Evolutionary conservation across 2,888 invertebrate genomes (phyloP).

Genomic region (Diachrysia chrysitis): DNA sequence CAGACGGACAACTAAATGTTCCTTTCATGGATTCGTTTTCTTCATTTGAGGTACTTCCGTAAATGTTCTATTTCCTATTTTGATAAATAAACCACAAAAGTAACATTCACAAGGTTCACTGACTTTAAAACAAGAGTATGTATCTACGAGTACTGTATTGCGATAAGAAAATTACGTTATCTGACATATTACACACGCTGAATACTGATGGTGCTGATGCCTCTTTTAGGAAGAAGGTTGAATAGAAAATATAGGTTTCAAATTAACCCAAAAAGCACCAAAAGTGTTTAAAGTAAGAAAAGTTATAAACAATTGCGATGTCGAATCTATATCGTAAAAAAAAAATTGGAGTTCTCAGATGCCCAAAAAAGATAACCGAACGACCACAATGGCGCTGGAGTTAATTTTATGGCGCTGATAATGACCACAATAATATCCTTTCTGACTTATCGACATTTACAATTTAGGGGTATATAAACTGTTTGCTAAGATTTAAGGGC

Average conservation of each 20-base stretch:
- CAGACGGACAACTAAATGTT: no score
- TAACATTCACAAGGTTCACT: not conserved
- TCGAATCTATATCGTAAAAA: not conserved
- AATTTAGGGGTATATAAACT: conserved; percentile 55
- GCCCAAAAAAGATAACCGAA: not conserved
- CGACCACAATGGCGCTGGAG: not conserved
- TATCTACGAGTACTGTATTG: not conserved
- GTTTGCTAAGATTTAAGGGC: not conserved
- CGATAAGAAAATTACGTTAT: no score
- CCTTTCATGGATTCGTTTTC: no score
- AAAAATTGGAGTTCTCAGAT: not conserved
- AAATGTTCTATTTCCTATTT: not conserved
- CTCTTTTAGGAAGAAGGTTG: no score
- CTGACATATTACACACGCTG: no score
- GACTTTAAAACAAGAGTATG: not conserved
- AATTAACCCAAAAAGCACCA: no score
- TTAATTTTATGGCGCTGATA: conserved; percentile 35
- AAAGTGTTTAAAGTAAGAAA: no score
- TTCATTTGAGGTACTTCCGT: no score
- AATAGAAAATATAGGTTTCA: no score
- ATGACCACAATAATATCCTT: conserved; percentile 41
- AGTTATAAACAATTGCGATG: not conserved
- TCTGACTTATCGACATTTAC: conserved; percentile 20
- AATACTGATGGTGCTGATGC: no score
- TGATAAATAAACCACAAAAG: not conserved